Evolutionary conservation across 30 jellyfish, hydroid and myxozoan species (phyloP), one percentile per base, ranked within the genome.

Genomic region (Phacellophora camtschatica): DNA sequence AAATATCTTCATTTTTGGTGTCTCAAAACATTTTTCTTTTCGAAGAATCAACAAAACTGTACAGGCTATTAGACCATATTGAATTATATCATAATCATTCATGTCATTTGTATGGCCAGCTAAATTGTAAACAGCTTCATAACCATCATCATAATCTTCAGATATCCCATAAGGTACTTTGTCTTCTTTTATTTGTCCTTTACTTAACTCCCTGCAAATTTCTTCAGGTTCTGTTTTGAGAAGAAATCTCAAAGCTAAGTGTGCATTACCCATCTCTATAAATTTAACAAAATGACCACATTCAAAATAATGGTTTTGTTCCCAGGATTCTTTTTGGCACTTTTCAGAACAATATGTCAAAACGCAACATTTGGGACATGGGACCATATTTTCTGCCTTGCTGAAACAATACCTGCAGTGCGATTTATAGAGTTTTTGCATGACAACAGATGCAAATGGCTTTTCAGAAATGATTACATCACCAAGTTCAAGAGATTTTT

Each of bases 401-500:
- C 28, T 8, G 61, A 69, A 80, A 68, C 98, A 92, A 46, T 85
- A 85, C 39, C 90, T 78, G 39, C 98, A 92, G 64, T 82, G 90
- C 22, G 90, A 66, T 33, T 33, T 50, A 71, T 48, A 88, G 59
- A n/a, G 74, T 82, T 51, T 45, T 45, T 4, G 58, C 13, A 45
- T 12, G 58, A 45, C 89, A 87, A 37, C 87, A 66, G 97, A 90
- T 23, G 94, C 96, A 74, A 57, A 92, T 36, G 98, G 98, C 34
- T 73, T 75, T 66, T 92, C 98, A 13, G 77, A 20, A 5, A 92
- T 73, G 27, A 85, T 33, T 16, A 34, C 66, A 31, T 72, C 84
- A 10, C 98, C 98, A 9, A 57, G 33, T n/a, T 33, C 49, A 51
- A 92, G 32, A 30, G 55, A 54, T 50, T 39, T 85, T 66, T 56